Percentiles rank a stretch among this genome's conserved stretches.
Conservation (phyloP, 2,888 invertebrate species). For the Zaprionus lineosus region DNA sequence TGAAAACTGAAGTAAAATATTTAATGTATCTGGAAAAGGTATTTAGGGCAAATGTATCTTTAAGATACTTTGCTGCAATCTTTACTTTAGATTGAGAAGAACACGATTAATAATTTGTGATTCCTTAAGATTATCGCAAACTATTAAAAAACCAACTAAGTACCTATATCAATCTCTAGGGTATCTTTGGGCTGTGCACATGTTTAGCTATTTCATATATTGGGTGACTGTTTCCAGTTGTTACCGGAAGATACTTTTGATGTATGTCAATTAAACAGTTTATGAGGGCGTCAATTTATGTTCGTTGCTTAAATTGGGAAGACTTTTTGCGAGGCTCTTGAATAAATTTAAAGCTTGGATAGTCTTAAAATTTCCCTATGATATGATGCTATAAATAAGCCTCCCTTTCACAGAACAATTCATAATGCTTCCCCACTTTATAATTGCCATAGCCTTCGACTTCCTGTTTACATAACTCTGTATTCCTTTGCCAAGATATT, state of each 20-base stretch:
- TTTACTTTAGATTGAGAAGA: too few relatives aligned
- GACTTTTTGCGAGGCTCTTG: neutral
- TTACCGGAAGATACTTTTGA: neutral
- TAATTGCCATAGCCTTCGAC: neutral
- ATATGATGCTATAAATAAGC: too few relatives aligned
- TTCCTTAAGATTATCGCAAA: too few relatives aligned
- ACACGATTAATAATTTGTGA: too few relatives aligned
- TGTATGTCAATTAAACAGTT: slow-evolving; percentile 11
- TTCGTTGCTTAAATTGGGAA: neutral
- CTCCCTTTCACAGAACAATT: too few relatives aligned
- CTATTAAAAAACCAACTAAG: too few relatives aligned
- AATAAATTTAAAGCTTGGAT: neutral
- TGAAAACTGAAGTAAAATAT: too few relatives aligned
- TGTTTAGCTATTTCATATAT: neutral
- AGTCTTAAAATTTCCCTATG: too few relatives aligned
- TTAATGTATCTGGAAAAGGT: too few relatives aligned
- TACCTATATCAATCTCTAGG: neutral
- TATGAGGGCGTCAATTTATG: slow-evolving; percentile 9
- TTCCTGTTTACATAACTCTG: neutral
- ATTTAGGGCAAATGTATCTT: too few relatives aligned
- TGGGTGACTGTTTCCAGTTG: neutral
- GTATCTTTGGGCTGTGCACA: neutral
- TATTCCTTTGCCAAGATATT: neutral
- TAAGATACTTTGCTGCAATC: too few relatives aligned
- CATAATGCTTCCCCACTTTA: too few relatives aligned